Conservation (phyloP, 35 echinoderm and acorn worm species). For the Apostichopus parvimensis region DNA sequence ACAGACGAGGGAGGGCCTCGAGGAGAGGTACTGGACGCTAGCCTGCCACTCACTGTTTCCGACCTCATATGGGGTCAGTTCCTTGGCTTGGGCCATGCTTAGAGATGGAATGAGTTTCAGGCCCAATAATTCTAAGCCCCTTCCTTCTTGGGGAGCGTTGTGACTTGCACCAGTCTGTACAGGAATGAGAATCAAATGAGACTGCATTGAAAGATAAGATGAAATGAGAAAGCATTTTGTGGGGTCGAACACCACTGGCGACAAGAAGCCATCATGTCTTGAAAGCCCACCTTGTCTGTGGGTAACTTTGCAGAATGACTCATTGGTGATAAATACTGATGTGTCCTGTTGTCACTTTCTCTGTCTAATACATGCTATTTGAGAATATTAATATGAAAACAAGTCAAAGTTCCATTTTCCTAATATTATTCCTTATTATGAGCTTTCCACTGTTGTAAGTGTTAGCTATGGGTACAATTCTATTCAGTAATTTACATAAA, state of each 20-base stretch:
- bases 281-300: neutral
- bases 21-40: constrained; percentile 73
- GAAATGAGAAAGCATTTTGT: neutral
- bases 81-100: constrained; percentile 81
- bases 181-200: neutral
- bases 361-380: no score
- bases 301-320: neutral
- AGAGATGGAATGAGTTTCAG: constrained; percentile 87
- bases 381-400: no score
- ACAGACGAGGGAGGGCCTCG: constrained; percentile 80
- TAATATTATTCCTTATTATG: no score
- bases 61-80: constrained; percentile 94
- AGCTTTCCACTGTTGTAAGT: no score
- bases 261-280: no score
- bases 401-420: no score
- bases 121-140: constrained; percentile 88
- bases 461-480: no score
- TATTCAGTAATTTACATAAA: no score
- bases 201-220: neutral
- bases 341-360: no score
- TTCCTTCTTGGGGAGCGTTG: neutral
- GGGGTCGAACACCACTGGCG: no score
- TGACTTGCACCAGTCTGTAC: neutral
- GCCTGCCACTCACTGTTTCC: constrained; percentile 90
- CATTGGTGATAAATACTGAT: no score